phyloP scores from a whole-genome alignment of 1,140 invertebrate genomes.

The Branchinecta lindahli region DNA sequence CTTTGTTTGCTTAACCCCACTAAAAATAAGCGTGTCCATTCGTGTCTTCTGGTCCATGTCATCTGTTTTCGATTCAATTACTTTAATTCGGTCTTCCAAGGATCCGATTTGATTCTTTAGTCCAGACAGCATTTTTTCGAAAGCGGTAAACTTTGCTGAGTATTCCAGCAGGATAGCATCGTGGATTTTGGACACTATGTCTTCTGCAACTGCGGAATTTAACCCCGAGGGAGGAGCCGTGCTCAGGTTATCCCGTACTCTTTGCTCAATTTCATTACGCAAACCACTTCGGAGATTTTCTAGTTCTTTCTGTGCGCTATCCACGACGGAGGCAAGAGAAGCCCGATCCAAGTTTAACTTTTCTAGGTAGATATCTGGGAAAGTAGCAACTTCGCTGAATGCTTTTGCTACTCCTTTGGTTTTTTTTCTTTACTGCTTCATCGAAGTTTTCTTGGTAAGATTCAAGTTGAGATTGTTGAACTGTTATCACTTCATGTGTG shows the following conservation, averaged over 20 bases:
- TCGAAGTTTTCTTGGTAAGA: not conserved
- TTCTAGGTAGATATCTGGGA: not conserved
- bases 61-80: too few relatives aligned
- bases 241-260: not conserved
- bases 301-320: not conserved
- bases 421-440: not conserved
- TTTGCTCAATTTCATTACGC: not conserved
- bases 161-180: too few relatives aligned
- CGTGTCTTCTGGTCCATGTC: too few relatives aligned
- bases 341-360: not conserved
- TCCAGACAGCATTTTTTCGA: too few relatives aligned
- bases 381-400: slow-evolving; percentile 3
- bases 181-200: too few relatives aligned
- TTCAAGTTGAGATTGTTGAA: not conserved
- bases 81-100: too few relatives aligned
- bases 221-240: not conserved
- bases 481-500: not conserved
- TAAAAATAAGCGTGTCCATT: too few relatives aligned
- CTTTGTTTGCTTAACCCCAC: too few relatives aligned
- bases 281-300: not conserved
- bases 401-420: not conserved
- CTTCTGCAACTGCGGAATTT: too few relatives aligned
- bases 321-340: slow-evolving; percentile 3
- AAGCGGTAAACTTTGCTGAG: too few relatives aligned
- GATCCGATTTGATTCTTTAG: too few relatives aligned